Percentiles rank a stretch among this genome's conserved stretches.
phyloP scores from a whole-genome alignment of 2,797 vertebrate species.

The Darevskia mixta region DNA sequence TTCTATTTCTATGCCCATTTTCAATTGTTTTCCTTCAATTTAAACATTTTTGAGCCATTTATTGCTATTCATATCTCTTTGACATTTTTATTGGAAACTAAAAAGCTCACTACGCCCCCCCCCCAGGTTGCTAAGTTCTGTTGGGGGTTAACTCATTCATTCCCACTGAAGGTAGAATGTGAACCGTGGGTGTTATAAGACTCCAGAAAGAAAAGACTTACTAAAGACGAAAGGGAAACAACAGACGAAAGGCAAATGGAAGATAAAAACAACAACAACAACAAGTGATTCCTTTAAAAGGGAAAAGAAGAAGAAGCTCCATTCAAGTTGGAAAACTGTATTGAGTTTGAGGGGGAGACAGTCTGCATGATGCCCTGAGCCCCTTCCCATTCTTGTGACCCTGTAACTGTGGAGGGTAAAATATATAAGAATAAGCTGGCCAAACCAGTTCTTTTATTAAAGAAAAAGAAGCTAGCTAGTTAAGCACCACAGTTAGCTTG shows the following conservation, averaged over 20 bases:
- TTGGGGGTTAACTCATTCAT: conserved; percentile 70
- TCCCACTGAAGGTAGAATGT: neutral
- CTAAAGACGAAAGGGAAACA: rapidly evolving
- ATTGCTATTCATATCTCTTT: conserved; percentile 80
- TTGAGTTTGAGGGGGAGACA: too few relatives aligned
- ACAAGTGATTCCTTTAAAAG: too few relatives aligned
- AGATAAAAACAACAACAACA: too few relatives aligned
- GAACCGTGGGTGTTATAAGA: neutral
- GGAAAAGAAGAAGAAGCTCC: neutral
- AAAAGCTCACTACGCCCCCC: conserved; percentile 74
- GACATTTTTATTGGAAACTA: conserved; percentile 78
- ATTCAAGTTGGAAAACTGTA: neutral
- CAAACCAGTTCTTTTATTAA: too few relatives aligned
- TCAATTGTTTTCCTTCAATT: conserved; percentile 82
- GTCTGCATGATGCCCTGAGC: neutral
- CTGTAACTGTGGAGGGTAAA: too few relatives aligned
- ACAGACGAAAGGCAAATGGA: conserved; percentile 6
- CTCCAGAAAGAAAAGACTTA: neutral
- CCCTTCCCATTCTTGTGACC: too few relatives aligned
- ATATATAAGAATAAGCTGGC: too few relatives aligned
- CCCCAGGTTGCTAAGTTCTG: conserved; percentile 62
- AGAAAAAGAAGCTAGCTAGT: too few relatives aligned
- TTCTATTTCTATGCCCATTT: conserved; percentile 81
- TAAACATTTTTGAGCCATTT: conserved; percentile 82
- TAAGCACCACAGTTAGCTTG: too few relatives aligned